A percentile compares a stretch with the other conserved stretches of the same genome.
Conservation (phyloP, 2,888 invertebrate species). For the Morpho deidamia region DNA sequence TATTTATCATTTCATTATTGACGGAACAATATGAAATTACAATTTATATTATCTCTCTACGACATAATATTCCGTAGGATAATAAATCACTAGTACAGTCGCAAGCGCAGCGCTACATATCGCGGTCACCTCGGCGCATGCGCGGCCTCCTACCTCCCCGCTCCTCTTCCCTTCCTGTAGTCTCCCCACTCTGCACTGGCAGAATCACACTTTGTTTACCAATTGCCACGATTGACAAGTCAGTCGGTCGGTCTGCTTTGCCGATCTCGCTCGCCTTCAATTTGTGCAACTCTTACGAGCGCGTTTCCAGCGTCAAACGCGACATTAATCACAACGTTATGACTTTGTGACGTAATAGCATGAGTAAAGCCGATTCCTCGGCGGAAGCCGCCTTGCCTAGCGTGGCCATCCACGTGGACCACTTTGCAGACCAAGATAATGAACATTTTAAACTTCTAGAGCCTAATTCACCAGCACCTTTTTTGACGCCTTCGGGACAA, state of each 20-base stretch:
- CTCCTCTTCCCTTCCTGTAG: constrained; percentile 72
- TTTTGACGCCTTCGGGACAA: constrained; percentile 67
- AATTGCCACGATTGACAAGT: constrained; percentile 72
- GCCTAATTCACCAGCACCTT: constrained; percentile 49
- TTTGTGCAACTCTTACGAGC: constrained; percentile 63
- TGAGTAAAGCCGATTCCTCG: constrained; percentile 64
- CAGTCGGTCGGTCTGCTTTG: constrained; percentile 76
- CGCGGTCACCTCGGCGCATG: constrained; percentile 85
- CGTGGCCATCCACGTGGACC: constrained; percentile 67
- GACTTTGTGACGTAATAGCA: constrained; percentile 72
- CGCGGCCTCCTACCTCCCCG: constrained; percentile 91
- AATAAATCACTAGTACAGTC: constrained; percentile 14
- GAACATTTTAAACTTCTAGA: constrained; percentile 63
- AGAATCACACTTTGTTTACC: constrained; percentile 71
- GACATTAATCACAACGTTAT: constrained; percentile 62
- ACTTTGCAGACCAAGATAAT: constrained; percentile 55
- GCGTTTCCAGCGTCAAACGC: constrained; percentile 69
- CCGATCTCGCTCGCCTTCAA: constrained; percentile 93
- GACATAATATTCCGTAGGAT: too few species aligned
- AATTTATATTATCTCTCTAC: too few species aligned
- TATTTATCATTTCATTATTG: too few species aligned
- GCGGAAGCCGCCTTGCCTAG: constrained; percentile 64
- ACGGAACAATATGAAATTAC: too few species aligned
- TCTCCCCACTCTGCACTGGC: constrained; percentile 50
- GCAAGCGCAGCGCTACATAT: constrained; percentile 84